Conservation (phyloP, 2,113 vertebrate genomes). For the Trichomycterus rosablanca region DNA sequence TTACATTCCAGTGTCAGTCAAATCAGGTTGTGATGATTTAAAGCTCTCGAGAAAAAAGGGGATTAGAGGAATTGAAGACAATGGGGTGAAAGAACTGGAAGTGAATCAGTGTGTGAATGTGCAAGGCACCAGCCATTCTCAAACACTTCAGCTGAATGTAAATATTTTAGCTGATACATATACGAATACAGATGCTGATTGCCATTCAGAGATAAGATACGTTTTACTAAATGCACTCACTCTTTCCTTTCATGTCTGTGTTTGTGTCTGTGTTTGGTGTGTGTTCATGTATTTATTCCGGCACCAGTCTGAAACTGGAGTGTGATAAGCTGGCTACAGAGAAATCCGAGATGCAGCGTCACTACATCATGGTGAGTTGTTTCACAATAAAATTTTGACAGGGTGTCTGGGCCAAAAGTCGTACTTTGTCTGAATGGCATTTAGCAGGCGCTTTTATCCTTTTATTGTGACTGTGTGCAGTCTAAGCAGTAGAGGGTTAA, state of each 20-base stretch:
- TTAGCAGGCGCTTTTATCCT: too few species aligned
- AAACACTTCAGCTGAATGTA: conserved; percentile 32
- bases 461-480: too few species aligned
- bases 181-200: conserved; percentile 5
- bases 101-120: conserved; percentile 1
- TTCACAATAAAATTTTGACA: too few species aligned
- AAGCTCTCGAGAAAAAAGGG: not conserved
- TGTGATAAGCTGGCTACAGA: conserved; percentile 97
- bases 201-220: not conserved
- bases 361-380: conserved; percentile 91
- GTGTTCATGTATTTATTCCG: not conserved
- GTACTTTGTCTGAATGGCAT: too few species aligned
- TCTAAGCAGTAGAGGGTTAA: too few species aligned
- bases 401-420: too few species aligned
- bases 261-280: not conserved
- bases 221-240: conserved; percentile 9
- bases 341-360: conserved; percentile 98
- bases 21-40: conserved; percentile 39
- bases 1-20: conserved; percentile 1
- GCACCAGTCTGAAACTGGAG: conserved; percentile 88
- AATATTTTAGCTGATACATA: conserved; percentile 23
- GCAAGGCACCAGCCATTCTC: not conserved
- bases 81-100: conserved; percentile 20
- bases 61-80: conserved; percentile 36
- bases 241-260: not conserved